Evolutionary conservation across 2,888 invertebrate species (phyloP).

Genomic region (Eutolmus rufibarbis): DNA sequence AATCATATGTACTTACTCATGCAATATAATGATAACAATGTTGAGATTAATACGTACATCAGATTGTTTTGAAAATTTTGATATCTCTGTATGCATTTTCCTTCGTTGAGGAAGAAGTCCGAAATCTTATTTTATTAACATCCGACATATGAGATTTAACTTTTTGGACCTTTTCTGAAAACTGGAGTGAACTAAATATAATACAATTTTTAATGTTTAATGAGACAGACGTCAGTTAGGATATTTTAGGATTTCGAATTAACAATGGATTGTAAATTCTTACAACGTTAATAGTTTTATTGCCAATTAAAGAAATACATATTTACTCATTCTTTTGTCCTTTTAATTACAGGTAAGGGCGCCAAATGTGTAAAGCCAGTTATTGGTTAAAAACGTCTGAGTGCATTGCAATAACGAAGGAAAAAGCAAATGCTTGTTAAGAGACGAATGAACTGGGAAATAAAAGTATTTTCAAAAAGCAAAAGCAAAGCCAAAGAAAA

Average conservation of each 20-base stretch:
- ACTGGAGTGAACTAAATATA: no score
- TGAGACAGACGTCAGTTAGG: no score
- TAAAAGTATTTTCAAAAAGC: slow-evolving; percentile 1
- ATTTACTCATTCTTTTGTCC: not conserved
- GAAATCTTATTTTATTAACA: not conserved
- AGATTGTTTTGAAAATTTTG: not conserved
- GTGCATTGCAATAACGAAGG: not conserved
- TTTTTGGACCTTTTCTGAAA: no score
- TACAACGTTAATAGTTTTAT: not conserved
- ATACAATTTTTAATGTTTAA: no score
- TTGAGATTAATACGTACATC: not conserved
- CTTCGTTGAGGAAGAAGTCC: not conserved
- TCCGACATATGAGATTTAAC: no score
- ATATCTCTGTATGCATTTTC: not conserved
- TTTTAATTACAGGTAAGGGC: not conserved
- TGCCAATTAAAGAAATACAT: not conserved
- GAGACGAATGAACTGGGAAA: slow-evolving; percentile 27
- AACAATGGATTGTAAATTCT: not conserved
- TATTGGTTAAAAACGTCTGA: not conserved
- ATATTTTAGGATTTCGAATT: no score
- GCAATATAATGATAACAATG: not conserved
- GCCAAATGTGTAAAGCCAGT: not conserved
- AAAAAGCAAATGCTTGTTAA: slow-evolving; percentile 14
- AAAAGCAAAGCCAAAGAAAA: slow-evolving; percentile 8
- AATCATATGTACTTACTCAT: not conserved